Evolutionary conservation across 2,113 vertebrate genomes (phyloP), one percentile per base, ranked within the genome.

Genomic region (Thunnus maccoyii): DNA sequence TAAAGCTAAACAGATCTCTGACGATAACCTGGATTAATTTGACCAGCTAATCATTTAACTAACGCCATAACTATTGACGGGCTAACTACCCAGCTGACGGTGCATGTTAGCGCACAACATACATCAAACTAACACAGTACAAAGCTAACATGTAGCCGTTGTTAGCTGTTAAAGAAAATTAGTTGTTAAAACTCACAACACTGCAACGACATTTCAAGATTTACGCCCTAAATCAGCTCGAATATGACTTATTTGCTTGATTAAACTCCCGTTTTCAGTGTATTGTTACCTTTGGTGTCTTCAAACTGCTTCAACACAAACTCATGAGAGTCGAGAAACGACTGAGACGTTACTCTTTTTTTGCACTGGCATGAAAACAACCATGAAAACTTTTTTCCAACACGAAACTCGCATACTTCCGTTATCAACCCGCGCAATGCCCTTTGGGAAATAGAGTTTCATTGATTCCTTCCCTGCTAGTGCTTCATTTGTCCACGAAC

Each of bases 341-440:
- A 61, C 27, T 66, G 16, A 80, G 82, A 71, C n/a, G 62, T 44
- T 76, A 89, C 76, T 89, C 55, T 88, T 91, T 71, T 55, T 50
- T 46, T 61, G 69, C 62, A 14, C 66, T 86, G 81, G 71, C 71
- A 83, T 55, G 70, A 87, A 89, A 85, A 91, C 82, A 87, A 90
- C 51, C 77, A 86, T 79, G 81, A 90, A 55, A 92, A 94, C 82
- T 93, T 94, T 91, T 91, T 90, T 86, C 90, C 89, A 87, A 76
- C 27, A 74, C 82, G 70, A 87, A 89, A 84, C 32, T 46, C 36
- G 15, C 72, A 41, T 51, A 72, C 83, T 88, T 93, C 93, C 90
- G 83, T 15, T 7, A 68, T 83, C 5, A 72, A 5, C 0, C 4
- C 0, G 44, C 82, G 80, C 58, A 55, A 50, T 3, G 68, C 2